A percentile compares a stretch with the other conserved stretches of the same genome.
phyloP scores from a whole-genome alignment of 2,888 invertebrate species.

The Hesperia comma region DNA sequence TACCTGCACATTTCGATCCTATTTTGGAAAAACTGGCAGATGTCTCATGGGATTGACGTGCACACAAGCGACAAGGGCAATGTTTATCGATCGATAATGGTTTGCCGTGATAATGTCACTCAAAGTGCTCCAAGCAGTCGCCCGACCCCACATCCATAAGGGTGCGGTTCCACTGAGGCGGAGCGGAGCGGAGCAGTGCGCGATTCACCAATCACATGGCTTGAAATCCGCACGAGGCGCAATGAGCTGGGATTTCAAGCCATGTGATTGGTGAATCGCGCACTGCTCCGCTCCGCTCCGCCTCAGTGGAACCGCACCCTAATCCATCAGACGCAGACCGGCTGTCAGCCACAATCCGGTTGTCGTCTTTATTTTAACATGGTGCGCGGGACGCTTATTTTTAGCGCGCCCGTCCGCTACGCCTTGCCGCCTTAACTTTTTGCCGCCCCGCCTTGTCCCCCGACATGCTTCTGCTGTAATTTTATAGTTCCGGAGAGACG shows the following conservation, averaged over 20 bases:
- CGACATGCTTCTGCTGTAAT: constrained; percentile 62
- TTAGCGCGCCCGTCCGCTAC: constrained; percentile 59
- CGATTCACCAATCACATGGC: too few relatives aligned
- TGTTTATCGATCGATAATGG: constrained; percentile 25
- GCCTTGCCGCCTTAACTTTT: constrained; percentile 63
- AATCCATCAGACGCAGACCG: constrained; percentile 40
- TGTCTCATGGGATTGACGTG: constrained; percentile 13
- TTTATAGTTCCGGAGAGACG: constrained; percentile 76
- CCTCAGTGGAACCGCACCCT: too few relatives aligned
- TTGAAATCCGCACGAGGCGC: too few relatives aligned
- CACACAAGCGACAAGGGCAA: constrained; percentile 19
- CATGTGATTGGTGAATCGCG: too few relatives aligned
- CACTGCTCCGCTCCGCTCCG: too few relatives aligned
- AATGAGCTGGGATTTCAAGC: too few relatives aligned
- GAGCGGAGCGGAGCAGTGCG: too few relatives aligned
- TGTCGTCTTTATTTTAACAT: constrained; percentile 65
- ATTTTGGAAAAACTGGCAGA: constrained; percentile 17
- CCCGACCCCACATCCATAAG: constrained; percentile 32
- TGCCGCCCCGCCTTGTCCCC: constrained; percentile 49
- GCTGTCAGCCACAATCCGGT: constrained; percentile 60
- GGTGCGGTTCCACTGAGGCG: too few relatives aligned
- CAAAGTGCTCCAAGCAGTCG: constrained; percentile 18
- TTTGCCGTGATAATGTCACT: constrained; percentile 21
- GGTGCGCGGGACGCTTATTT: constrained; percentile 56
- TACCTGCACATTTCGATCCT: constrained; percentile 9